Base-by-base conservation (phyloP, 2,113 vertebrate species). In the Gymnarchus niloticus region DNA sequence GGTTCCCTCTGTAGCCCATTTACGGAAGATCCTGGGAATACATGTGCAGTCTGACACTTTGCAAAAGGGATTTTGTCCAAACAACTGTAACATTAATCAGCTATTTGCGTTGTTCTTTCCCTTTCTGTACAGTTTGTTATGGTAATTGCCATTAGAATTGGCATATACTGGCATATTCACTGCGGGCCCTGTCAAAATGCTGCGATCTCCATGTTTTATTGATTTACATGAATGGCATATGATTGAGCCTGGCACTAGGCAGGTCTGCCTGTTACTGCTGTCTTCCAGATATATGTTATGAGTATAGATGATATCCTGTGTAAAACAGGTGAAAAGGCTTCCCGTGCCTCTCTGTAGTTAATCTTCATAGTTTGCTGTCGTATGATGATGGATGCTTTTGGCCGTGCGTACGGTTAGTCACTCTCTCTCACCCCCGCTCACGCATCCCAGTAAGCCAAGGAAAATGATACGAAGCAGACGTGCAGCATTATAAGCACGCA, bases 61-160 rank as follows among this genome's bases (percentile, higher is more conserved):
- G 54, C 41, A 28, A 51, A 84, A 84, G 65, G 46, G 57, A 49
- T 84, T 28, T 21, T 49, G n/a, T 69, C 56, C 44, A 48, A 49
- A 84, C 25, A 7, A 65, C 46, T 48, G 37, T 44, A 65, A 25
- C 57, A 84, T 69, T 44, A 48, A 61, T 48, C 41, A 59, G 41
- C 59, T 51, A 41, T 6, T 69, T 25, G n/a, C n/a, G 25, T 33
- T 37, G 19, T 73, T 54, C 28, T 21, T 84, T 23, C 46, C 59
- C 28, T 37, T 12, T 49, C 25, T 48, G 59, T 54, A 21, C 8
- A 21, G 48, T 52, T 28, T 48, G 73, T 76, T 54, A 54, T 51
- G 28, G 48, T 84, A 84, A 84, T 84, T 54, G 61, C 28, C 28
- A 33, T 84, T 84, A 41, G 49, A 65, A 69, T 54, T 48, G 61